phyloP scores from a whole-genome alignment of 2,113 vertebrate genomes.

The Recurvirostra avosetta region DNA sequence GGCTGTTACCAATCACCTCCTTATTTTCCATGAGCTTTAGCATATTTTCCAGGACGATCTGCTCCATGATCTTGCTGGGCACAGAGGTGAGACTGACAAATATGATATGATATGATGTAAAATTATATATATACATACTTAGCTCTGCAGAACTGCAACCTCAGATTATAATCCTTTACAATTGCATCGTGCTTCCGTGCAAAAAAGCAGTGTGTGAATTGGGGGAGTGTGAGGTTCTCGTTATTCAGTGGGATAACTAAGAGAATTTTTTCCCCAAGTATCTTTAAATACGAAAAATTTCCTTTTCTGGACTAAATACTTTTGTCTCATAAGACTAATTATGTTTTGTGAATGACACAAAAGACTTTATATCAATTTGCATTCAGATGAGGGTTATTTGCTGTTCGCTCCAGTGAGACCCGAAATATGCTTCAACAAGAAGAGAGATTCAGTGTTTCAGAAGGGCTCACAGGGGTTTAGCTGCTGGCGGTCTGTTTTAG shows the following conservation, averaged over 20 bases:
- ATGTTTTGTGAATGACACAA: not conserved
- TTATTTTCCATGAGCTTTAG: not conserved
- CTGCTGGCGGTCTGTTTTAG: not conserved
- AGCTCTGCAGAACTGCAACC: not conserved
- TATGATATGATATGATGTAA: not conserved
- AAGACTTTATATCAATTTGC: not conserved
- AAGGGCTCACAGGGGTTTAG: not conserved
- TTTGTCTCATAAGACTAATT: constrained; percentile 17
- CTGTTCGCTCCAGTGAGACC: not conserved
- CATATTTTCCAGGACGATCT: not conserved
- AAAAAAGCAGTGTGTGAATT: not conserved
- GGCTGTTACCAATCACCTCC: not conserved
- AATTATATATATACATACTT: not conserved
- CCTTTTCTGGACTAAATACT: not conserved
- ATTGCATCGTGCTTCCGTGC: not conserved
- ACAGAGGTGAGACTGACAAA: not conserved
- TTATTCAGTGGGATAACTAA: not conserved
- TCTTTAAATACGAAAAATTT: not conserved
- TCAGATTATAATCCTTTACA: not conserved
- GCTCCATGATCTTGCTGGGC: not conserved
- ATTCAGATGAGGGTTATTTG: not conserved
- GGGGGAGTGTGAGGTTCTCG: not conserved
- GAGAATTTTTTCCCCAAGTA: not conserved
- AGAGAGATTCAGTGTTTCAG: not conserved
- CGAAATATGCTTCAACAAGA: not conserved